Percentiles rank a stretch among this genome's conserved stretches.
Conservation (phyloP, 2,797 vertebrate genomes). For the Sylvilagus floridanus region DNA sequence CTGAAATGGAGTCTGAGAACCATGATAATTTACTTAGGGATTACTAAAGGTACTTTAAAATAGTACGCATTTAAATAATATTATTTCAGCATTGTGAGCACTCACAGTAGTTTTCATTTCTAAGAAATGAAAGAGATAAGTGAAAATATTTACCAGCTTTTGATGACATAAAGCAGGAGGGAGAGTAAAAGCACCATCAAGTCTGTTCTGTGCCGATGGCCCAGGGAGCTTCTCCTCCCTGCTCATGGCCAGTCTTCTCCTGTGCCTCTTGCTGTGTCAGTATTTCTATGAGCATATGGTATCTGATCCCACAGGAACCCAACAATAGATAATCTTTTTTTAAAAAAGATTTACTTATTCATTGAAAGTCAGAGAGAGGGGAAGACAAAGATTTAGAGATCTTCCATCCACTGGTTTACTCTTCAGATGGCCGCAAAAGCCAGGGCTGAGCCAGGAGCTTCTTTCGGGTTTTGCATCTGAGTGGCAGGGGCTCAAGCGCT, state of each 20-base stretch:
- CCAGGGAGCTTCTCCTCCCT: background rate
- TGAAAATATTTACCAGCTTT: background rate
- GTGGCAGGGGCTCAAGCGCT: too few relatives aligned
- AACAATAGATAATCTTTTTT: too few relatives aligned
- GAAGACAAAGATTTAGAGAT: too few relatives aligned
- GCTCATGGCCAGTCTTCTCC: background rate
- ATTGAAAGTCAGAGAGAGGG: too few relatives aligned
- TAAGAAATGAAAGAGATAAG: background rate
- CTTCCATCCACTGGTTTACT: too few relatives aligned
- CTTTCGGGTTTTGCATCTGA: too few relatives aligned
- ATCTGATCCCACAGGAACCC: background rate
- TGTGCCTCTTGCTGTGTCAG: accelerated
- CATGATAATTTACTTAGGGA: background rate
- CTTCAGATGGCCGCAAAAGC: too few relatives aligned
- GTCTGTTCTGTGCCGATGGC: background rate
- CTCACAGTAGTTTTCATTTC: background rate
- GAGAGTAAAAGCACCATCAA: background rate
- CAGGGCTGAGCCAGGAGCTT: too few relatives aligned
- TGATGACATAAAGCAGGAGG: background rate
- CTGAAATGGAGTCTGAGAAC: background rate
- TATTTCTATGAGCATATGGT: background rate
- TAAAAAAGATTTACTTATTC: too few relatives aligned
- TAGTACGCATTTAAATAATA: background rate
- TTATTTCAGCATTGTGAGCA: accelerated
- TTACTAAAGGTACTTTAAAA: background rate